Evolutionary conservation across 2,797 vertebrate species (phyloP).

Genomic region (Protonibea diacanthus): DNA sequence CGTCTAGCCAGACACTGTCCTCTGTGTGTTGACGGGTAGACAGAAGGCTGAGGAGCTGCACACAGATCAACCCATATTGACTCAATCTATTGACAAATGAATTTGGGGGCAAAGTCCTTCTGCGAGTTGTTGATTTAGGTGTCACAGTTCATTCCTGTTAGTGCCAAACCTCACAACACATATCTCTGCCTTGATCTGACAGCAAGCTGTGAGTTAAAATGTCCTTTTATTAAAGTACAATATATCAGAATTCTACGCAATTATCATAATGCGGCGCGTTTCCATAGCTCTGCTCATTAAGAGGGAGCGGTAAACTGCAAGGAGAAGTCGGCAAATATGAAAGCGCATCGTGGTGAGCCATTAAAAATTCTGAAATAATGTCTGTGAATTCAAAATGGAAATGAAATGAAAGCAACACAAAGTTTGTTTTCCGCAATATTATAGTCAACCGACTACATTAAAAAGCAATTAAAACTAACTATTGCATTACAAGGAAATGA

Average conservation of each 20-base stretch:
- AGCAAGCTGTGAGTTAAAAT: conserved; percentile 86
- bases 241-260: conserved; percentile 55
- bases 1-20: conserved; percentile 76
- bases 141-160: conserved; percentile 86
- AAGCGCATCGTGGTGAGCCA: conserved; percentile 49
- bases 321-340: conserved; percentile 48
- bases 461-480: conserved; percentile 88
- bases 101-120: conserved; percentile 88
- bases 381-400: conserved; percentile 71
- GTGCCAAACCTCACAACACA: conserved; percentile 86
- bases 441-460: conserved; percentile 82
- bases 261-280: conserved; percentile 59
- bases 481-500: conserved; percentile 83
- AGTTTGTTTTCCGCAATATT: conserved; percentile 81
- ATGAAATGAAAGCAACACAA: conserved; percentile 79
- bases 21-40: conserved; percentile 75
- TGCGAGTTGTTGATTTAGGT: conserved; percentile 89
- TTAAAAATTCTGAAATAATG: conserved; percentile 71
- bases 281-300: conserved; percentile 60
- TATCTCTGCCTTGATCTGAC: conserved; percentile 84
- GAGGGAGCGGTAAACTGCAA: conserved; percentile 46
- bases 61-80: conserved; percentile 87
- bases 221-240: conserved; percentile 77
- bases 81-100: conserved; percentile 89
- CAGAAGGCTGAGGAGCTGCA: conserved; percentile 81